phyloP scores from a whole-genome alignment of 2,113 vertebrate species.

The Ammospiza caudacuta region DNA sequence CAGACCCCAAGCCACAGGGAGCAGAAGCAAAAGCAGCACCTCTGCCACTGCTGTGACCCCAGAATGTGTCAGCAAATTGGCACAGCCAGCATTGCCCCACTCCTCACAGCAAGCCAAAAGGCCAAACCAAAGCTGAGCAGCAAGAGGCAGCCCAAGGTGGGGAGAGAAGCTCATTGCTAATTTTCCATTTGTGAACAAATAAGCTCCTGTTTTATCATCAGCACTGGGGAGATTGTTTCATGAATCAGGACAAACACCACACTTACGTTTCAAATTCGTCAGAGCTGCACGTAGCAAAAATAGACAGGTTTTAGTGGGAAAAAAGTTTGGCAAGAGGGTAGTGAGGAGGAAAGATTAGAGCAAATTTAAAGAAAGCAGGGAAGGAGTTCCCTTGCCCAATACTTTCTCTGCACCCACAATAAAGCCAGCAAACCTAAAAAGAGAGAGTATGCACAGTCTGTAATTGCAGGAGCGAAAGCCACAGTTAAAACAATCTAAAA shows the following conservation, averaged over 20 bases:
- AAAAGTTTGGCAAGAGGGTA: not conserved
- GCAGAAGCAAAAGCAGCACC: not conserved
- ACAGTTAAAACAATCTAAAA: constrained; percentile 58
- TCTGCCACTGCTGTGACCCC: not conserved
- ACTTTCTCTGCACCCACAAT: constrained; percentile 19
- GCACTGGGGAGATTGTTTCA: not conserved
- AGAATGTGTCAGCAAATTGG: rapidly evolving
- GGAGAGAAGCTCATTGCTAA: not conserved
- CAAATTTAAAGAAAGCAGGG: not conserved
- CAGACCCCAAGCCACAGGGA: not conserved
- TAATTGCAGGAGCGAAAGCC: constrained; percentile 29
- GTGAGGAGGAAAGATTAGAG: not conserved
- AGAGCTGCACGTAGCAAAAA: not conserved
- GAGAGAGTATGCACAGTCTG: constrained; percentile 23
- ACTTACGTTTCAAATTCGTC: not conserved
- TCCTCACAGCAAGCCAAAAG: not conserved
- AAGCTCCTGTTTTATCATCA: not conserved
- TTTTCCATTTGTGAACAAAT: not conserved
- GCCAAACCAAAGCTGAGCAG: not conserved
- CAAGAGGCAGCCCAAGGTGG: not conserved
- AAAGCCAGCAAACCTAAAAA: constrained; percentile 47
- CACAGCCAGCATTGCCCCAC: rapidly evolving
- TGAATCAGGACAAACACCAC: not conserved
- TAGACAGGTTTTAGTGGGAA: not conserved
- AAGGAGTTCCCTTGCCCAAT: not conserved